Evolutionary conservation across 2,888 invertebrate genomes (phyloP), one percentile per base, ranked within the genome.

Genomic region (Meghimatium bilineatum): DNA sequence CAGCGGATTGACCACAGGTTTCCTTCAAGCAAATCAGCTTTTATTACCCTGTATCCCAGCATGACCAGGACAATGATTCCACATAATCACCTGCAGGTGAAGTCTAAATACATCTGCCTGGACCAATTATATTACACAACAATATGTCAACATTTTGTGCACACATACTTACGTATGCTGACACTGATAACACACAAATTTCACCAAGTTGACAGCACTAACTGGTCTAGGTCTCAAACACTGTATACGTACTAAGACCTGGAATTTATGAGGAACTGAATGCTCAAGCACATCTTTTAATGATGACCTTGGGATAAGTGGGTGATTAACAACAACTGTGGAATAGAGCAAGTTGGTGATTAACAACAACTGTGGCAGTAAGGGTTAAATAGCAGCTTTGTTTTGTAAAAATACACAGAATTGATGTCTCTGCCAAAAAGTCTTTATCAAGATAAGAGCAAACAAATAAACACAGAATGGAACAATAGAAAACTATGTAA

Each of bases 131-230:
- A n/a, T n/a, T 63, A n/a, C n/a, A 63, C 60, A 63, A 8, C 60
- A n/a, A n/a, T 63, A 63, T n/a, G 2, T 63, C 56, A 10, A 56
- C 23, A 56, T 14, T 23, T 23, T 23, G 23, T 63, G n/a, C 12
- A 26, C 60, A 3, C 1, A 36, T 26, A 77, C 82, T 77, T 72
- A 82, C 82, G 36, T 34, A 56, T 69, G 36, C 1, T n/a, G 23
- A 38, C 82, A 82, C 20, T 52, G 56, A 77, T 23, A 52, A 49
- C 82, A 82, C 20, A 26, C 26, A 36, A 82, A 77, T 6, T 77
- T 17, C 0, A 82, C 77, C 63, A 82, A 26, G 56, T 77, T 49
- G 52, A 14, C 56, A 36, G 71, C 36, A 34, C 23, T 56, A 26
- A 56, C 29, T 32, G 83, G 78, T 12, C n/a, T 72, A 23, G 83